Base-by-base conservation (phyloP, 1,140 invertebrate genomes). In the Brachionus rotundiformis region DNA sequence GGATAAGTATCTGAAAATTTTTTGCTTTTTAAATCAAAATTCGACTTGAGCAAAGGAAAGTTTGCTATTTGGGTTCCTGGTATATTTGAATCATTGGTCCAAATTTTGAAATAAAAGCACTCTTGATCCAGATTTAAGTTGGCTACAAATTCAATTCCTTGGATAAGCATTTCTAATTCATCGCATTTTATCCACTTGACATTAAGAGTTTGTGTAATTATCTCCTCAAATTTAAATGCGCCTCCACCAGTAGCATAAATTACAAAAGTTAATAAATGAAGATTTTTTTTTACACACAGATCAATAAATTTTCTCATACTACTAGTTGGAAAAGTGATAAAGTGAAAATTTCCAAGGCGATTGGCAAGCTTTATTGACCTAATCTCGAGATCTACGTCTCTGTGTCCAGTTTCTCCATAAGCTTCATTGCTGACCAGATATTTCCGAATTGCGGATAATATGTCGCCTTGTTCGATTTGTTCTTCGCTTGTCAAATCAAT, bases 161-260 rank as follows among this genome's bases (percentile, higher is more conserved):
- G 92, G 83, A 99, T 94, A 41, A 99, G 88, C 39, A 95, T 96
- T 86, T 98, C 94, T 82, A 99, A 89, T 87, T 99, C 97, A 88
- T 99, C 97, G 88, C 94, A 94, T 89, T 99, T 99, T 49, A 93
- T 93, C 61, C 98, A 90, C 82, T 91, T 92, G 91, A 99, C 92
- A 86, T 95, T 95, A 19, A 99, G 27, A 83, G 29, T 82, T 13
- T 75, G 5, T 10, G 36, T 65, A 2, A 81, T n/a, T 5, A 44
- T 1, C 82, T 93, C 91, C 88, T 98, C 96, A 89, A 98, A 99
- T 88, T 98, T 98, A 86, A 93, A 98, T 1, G 97, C 97, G 16
- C 97, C 97, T 6, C 97, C 97, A 49, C 97, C 97, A 7, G 97
- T 99, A 0, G 96, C 96, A 90, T 95, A 98, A 81, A 99, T 95